Evolutionary conservation across 1,140 invertebrate genomes (phyloP).

Genomic region (Ditylenchus dipsaci): DNA sequence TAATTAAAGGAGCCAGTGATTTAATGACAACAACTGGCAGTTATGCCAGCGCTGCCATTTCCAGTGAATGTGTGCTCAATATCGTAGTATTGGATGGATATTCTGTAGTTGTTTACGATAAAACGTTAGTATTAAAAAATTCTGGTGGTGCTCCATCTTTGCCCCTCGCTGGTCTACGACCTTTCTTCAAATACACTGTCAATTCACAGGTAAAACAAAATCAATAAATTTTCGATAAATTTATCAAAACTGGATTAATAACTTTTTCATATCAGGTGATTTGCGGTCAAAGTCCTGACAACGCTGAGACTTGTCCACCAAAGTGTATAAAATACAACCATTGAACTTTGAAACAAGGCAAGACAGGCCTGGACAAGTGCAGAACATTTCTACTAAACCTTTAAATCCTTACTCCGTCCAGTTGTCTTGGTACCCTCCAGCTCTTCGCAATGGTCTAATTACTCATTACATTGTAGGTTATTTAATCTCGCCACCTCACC

Average conservation of each 20-base stretch:
- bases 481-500: too few relatives aligned
- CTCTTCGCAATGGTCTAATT: slow-evolving; percentile 47
- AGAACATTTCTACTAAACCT: slow-evolving; percentile 36
- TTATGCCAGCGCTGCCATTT: not conserved
- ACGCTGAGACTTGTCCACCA: slow-evolving; percentile 29
- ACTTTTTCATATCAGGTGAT: slow-evolving; percentile 26
- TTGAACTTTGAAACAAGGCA: slow-evolving; percentile 38
- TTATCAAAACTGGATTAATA: not conserved
- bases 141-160: slow-evolving; percentile 18
- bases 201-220: slow-evolving; percentile 43
- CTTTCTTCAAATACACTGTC: slow-evolving; percentile 47
- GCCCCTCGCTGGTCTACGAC: slow-evolving; percentile 38
- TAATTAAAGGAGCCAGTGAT: not conserved
- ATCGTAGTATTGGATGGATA: slow-evolving; percentile 17
- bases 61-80: slow-evolving; percentile 21
- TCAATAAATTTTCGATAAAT: slow-evolving; percentile 1
- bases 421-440: slow-evolving; percentile 44
- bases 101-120: slow-evolving; percentile 13
- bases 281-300: slow-evolving; percentile 36
- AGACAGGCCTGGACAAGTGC: slow-evolving; percentile 41
- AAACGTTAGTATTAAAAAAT: slow-evolving; percentile 8
- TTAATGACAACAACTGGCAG: not conserved
- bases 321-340: slow-evolving; percentile 32
- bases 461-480: slow-evolving; percentile 39
- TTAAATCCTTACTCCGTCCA: slow-evolving; percentile 54